Conservation (phyloP, 2,113 vertebrate species). For the Tiliqua scincoides region DNA sequence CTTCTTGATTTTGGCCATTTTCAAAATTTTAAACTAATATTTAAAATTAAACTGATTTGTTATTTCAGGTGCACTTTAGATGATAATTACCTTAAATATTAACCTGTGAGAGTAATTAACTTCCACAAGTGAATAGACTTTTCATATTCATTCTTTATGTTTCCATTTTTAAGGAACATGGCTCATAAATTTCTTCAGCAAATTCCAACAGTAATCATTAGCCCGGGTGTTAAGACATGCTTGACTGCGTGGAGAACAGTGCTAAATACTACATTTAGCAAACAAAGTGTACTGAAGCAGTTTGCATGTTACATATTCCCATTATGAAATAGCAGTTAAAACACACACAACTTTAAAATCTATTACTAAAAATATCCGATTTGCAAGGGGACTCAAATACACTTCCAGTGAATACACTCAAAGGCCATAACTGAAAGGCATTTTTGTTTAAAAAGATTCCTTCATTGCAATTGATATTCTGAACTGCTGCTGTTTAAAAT, state of each 20-base stretch:
- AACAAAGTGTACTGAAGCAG: neutral
- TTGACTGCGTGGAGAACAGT: slow-evolving; percentile 43
- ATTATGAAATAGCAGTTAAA: neutral
- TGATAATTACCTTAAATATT: neutral
- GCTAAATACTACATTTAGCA: slow-evolving; percentile 46
- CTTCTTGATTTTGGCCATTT: neutral
- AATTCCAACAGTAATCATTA: slow-evolving; percentile 68
- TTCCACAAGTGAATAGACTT: slow-evolving; percentile 50
- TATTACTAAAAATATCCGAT: neutral
- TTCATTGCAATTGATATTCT: neutral
- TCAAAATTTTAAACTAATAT: neutral
- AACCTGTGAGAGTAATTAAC: neutral
- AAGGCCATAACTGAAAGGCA: neutral
- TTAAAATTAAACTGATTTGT: neutral
- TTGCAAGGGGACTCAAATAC: neutral
- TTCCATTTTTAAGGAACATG: slow-evolving; percentile 60
- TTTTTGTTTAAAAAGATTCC: rapidly evolving
- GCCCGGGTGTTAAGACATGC: slow-evolving; percentile 45
- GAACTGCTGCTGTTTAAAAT: neutral
- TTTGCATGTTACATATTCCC: neutral
- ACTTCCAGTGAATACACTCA: neutral
- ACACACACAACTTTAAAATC: slow-evolving; percentile 28
- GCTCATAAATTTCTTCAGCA: slow-evolving; percentile 66
- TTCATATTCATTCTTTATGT: slow-evolving; percentile 54
- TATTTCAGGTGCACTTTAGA: neutral